Conservation (phyloP, 92 coral and sea anemone genomes). For the Epizoanthus rinbou region DNA sequence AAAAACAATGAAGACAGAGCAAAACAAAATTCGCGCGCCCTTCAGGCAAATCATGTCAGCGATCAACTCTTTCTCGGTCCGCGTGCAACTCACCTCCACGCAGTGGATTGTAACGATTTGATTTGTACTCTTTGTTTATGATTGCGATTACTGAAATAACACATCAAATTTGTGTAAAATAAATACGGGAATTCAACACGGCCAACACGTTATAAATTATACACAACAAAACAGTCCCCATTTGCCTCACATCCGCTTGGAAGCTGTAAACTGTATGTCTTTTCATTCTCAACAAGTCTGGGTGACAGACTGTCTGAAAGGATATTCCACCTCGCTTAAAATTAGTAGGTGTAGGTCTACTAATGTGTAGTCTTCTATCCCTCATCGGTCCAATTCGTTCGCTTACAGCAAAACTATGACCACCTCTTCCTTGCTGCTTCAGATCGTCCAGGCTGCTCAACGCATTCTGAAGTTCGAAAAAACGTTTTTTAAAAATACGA, state of each 20-base stretch:
- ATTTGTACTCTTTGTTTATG: constrained; percentile 19
- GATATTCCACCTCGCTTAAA: constrained; percentile 73
- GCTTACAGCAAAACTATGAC: constrained; percentile 35
- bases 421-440: constrained; percentile 53
- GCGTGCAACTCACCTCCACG: constrained; percentile 25
- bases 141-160: constrained; percentile 8
- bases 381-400: constrained; percentile 72
- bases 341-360: constrained; percentile 72
- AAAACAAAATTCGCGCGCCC: constrained; percentile 47
- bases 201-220: constrained; percentile 27
- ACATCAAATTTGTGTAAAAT: constrained; percentile 15
- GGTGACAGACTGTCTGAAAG: constrained; percentile 51
- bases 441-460: constrained; percentile 73
- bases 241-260: constrained; percentile 38
- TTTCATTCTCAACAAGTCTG: constrained; percentile 28
- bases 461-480: constrained; percentile 72
- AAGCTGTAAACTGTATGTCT: constrained; percentile 29
- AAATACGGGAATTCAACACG: constrained; percentile 22
- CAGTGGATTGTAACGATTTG: constrained; percentile 9
- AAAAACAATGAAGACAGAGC: constrained; percentile 14
- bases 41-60: constrained; percentile 12
- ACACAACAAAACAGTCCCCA: constrained; percentile 33
- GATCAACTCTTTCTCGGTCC: background rate
- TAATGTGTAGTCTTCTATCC: constrained; percentile 68
- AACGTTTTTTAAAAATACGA: constrained; percentile 39